Base-by-base conservation (phyloP, 1,140 invertebrate genomes). In the Lepidotrigona ventralis region DNA sequence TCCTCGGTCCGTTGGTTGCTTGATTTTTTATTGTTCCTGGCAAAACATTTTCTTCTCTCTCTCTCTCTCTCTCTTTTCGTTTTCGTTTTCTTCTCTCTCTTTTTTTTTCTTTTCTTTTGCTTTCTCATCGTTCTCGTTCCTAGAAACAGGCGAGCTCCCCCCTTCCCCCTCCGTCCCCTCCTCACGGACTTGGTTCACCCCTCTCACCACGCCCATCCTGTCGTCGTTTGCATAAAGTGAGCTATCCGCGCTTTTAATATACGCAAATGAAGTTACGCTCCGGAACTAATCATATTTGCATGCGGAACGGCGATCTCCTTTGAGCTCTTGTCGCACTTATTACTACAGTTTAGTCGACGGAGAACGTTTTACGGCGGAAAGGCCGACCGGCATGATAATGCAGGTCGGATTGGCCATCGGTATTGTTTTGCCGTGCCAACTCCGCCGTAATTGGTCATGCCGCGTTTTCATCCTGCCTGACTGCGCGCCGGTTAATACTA, bases 251-350 rank as follows among this genome's bases (percentile, higher is more conserved):
- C 89, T 93, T 93, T 91, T 93, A 92, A 93, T 93, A 89, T 89
- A 93, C 88, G 91, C 90, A 93, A 93, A 93, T 93, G 91, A 93
- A 93, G 90, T 93, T 93, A 92, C 90, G 86, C 88, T 90, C 88
- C 90, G 90, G 90, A 93, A 93, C 92, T 93, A 93, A 93, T 93
- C 89, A 90, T 93, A 93, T 93, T 93, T 93, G 91, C 92, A 93
- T 93, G 90, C 88, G 89, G 85, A 94, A 89, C 90, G 90, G 90
- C 91, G 90, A 91, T 92, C 90, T 92, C 89, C 90, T 93, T 93
- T 92, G 91, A 94, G 84, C 86, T 84, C 87, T 89, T 83, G 88
- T 82, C 81, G 86, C 79, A 85, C 87, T 89, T 89, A 89, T 89
- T 89, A 86, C 81, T 84, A 69, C 85, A 85, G 79, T 84, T 89